Conservation (phyloP, 1,140 invertebrate species). For the Hetaerina americana region DNA sequence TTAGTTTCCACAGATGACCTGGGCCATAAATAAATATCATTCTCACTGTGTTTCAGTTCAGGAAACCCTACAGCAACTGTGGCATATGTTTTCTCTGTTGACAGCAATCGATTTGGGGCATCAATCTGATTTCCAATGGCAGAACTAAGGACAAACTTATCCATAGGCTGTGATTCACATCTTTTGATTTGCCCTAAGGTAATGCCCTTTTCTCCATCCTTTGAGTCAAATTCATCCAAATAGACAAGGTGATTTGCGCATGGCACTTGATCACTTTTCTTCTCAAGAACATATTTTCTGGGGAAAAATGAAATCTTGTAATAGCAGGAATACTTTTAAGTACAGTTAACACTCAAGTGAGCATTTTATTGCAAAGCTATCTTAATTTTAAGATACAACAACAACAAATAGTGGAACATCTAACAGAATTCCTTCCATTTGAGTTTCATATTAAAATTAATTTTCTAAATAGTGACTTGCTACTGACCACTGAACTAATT, state of each 20-base stretch:
- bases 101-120: slow-evolving; percentile 35
- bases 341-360: no score
- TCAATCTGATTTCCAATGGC: slow-evolving; percentile 29
- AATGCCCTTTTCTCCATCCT: neutral
- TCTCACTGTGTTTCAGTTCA: slow-evolving; percentile 28
- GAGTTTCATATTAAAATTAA: no score
- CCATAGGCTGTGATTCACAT: no score
- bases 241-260: neutral
- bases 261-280: neutral
- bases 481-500: no score
- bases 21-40: slow-evolving; percentile 24
- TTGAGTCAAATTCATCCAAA: neutral
- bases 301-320: no score
- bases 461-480: no score
- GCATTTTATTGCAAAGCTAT: no score
- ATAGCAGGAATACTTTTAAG: no score
- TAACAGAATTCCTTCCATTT: no score
- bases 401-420: no score
- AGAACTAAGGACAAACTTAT: slow-evolving; percentile 18
- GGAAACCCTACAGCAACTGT: slow-evolving; percentile 40
- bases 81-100: slow-evolving; percentile 30
- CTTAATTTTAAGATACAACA: no score
- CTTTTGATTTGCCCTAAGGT: neutral
- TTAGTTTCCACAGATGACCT: slow-evolving; percentile 11
- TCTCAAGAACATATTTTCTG: slow-evolving; percentile 3